Base-by-base conservation (phyloP, 2,888 invertebrate genomes). In the Brenthis ino region DNA sequence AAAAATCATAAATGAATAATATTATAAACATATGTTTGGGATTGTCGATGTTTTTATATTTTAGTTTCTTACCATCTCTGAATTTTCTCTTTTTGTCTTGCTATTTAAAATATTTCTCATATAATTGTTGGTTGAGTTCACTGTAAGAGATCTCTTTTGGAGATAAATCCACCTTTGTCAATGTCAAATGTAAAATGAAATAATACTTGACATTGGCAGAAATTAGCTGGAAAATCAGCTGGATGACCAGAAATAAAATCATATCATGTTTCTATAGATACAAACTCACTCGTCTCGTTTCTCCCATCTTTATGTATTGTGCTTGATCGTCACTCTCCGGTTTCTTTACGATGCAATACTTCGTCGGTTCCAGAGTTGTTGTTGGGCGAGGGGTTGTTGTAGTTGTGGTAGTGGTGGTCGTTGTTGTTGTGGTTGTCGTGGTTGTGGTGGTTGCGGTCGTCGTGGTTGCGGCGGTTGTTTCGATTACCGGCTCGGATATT, bases 261-360 rank as follows among this genome's bases (percentile, higher is more conserved):
- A 28, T 24, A 43, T 51, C 20, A 43, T 5, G 47, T 20, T 64
- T 56, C 58, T 43, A 57, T 75, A n/a, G 55, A 71, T 72, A 72
- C 67, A 72, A 70, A 92, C 95, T 95, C 88, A 97, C 98, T 93
- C 98, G 93, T 88, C 96, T 96, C 75, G 96, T 97, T 79, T 96
- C 96, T 63, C 97, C 97, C 93, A 97, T 97, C 78, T 96, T 95
- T 79, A 98, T 97, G 77, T 96, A 95, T 88, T 97, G 97, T 75
- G 91, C 88, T 73, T 90, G 83, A 85, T 96, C 96, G 74, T 96
- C 95, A 80, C 96, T 96, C 82, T 96, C 96, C 54, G 96, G 96
- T 76, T 97, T 95, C 89, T 97, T 96, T 63, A 97, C 96, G 65
- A 96, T 95, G 85, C 97, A 98, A 81, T 95, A 97, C 79, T 95